Percentiles rank a stretch among this genome's conserved stretches.
These are phyloP conservation scores for Cydia splendana DNA, from an alignment of 1,140 invertebrate genomes.

Conservation along the genomic window DNA sequence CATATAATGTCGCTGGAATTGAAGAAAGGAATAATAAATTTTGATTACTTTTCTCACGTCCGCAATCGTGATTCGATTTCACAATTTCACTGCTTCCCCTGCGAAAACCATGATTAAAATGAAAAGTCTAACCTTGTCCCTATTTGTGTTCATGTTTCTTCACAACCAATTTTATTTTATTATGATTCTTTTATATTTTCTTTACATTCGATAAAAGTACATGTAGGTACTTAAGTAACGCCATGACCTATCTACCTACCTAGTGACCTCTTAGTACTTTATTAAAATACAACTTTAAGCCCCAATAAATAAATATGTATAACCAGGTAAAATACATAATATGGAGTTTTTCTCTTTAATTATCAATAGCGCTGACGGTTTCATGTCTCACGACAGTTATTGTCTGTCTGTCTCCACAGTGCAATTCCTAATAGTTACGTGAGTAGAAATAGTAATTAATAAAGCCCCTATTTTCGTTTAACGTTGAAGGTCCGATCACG, in stretches of 20 bases:
- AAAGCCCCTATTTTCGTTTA: slow-evolving; percentile 12
- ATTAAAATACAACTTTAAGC: no score
- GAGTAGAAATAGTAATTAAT: slow-evolving; percentile 21
- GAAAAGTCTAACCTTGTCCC: slow-evolving; percentile 39
- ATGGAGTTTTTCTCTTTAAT: no score
- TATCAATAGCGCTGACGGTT: no score
- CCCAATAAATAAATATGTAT: no score
- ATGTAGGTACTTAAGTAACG: no score
- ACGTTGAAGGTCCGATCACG: slow-evolving; percentile 40
- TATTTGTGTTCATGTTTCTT: background rate
- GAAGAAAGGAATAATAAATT: slow-evolving; percentile 75
- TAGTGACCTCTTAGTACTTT: no score
- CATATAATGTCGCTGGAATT: slow-evolving; percentile 58
- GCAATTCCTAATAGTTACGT: background rate
- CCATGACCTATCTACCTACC: no score
- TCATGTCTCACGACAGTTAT: no score
- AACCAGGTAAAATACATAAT: no score
- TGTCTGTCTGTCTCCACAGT: no score
- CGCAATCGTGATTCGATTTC: slow-evolving; percentile 71
- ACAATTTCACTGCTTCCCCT: slow-evolving; percentile 62
- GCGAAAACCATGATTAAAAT: slow-evolving; percentile 65
- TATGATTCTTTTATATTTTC: background rate
- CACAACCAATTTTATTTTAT: background rate
- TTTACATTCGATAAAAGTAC: no score
- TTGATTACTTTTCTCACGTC: slow-evolving; percentile 75